Evolutionary conservation across 2,888 invertebrate genomes (phyloP), one percentile per base, ranked within the genome.

Genomic region (Lycocerus yunnanus): DNA sequence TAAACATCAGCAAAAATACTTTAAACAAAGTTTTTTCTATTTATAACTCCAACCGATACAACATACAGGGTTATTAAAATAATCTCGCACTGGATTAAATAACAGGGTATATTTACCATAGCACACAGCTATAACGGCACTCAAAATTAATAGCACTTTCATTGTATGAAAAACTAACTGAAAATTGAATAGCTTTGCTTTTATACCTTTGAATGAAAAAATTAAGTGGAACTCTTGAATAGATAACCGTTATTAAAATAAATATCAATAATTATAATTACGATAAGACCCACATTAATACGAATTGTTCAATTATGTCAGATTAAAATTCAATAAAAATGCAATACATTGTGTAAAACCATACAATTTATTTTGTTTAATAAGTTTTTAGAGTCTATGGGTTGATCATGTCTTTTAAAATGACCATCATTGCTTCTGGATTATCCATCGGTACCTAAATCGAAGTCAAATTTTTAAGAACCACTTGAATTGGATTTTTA

Each of bases 381-480:
- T 43, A n/a, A 43, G 4, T 43, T 43, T 21, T 63, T 18, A 18
- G n/a, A 18, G 15, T 15, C 15, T 15, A 16, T 18, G 5, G n/a
- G 1, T n/a, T 4, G 0, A 16, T n/a, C 14, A 15, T 4, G 20
- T 63, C 18, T n/a, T 1, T 20, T 18, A 63, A 16, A 63, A 63
- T 63, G 16, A 20, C 2, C 13, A 18, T 18, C 61, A 63, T 63
- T 18, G 69, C 69, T 10, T 18, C 16, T 15, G 74, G 75, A 15
- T 69, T 72, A 59, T 69, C 67, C 13, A 60, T 27, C 14, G 73
- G 71, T 13, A 70, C 69, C 70, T 73, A 69, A 71, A 73, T 71
- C 20, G 15, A 18, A 8, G 3, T 6, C 0, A n/a, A 5, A 43
- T n/a, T n/a, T 43, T 43, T 43, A 1, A 43, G n/a, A 6, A 43